Evolutionary conservation across 2,888 invertebrate species (phyloP), one percentile per base, ranked within the genome.

Genomic region (Idaea straminata): DNA sequence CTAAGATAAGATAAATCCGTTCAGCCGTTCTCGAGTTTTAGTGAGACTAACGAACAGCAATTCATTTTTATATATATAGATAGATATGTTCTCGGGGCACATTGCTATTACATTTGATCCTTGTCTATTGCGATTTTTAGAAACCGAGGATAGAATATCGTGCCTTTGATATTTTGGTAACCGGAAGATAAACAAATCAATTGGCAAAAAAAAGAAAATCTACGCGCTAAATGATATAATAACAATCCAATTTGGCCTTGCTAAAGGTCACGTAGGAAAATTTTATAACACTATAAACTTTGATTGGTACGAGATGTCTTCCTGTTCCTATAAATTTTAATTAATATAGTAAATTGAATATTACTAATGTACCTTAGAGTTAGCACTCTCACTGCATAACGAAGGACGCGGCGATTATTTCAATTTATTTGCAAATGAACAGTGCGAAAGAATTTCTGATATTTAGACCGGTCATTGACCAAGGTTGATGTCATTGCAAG

Each of bases 271-370:
- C 38, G 16, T 57, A 38, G 61, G 58, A 62, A 64, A 64, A 64
- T 16, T 61, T 13, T 58, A 59, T 66, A 67, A 66, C 62, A 64
- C 65, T 65, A 25, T 61, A 70, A 57, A 58, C 59, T 59, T 62
- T 58, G 15, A 69, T 64, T 66, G 38, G 64, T 69, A 64, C 59
- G 61, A 4, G 64, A 59, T 62, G 58, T 64, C 72, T 73, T 73
- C 73, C 73, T 68, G 69, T 71, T 73, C 71, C 73, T 73, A 63
- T 61, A 16, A 68, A 25, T 25, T 66, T 63, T 58, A 58, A 16
- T 58, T 16, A 15, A 6, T 58, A n/a, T 15, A 13, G 7, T 47
- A 13, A 47, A 47, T 47, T 47, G 7, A 13, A 7, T 7, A 47
- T 47, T 7, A 13, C 10, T 47, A 13, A 4, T 10, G 47, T 47